phyloP scores from a whole-genome alignment of 2,888 invertebrate genomes.

The Dolichopus griseipennis region DNA sequence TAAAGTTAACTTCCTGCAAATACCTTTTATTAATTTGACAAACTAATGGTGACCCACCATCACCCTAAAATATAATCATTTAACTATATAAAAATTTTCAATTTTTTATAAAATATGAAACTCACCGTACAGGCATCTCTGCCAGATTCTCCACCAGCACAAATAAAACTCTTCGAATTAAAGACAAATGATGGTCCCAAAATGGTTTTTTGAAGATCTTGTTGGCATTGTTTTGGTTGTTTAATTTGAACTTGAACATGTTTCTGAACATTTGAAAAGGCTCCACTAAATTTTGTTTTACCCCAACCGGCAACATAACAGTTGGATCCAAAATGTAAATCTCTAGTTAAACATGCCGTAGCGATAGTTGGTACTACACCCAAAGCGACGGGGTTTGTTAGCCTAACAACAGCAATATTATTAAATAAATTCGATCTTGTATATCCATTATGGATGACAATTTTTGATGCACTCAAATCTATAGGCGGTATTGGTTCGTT shows the following conservation, averaged over 20 bases:
- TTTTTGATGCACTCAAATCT: not conserved
- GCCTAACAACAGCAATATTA: not conserved
- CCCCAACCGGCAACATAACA: conserved; percentile 1
- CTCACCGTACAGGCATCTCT: not conserved
- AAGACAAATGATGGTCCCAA: not conserved
- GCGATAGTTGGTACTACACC: not conserved
- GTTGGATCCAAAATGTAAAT: not conserved
- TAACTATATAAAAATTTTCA: too few relatives aligned
- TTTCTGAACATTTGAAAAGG: not conserved
- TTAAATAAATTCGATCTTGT: not conserved
- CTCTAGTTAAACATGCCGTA: not conserved
- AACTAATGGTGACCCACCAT: not conserved
- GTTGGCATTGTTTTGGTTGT: not conserved
- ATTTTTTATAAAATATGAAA: not conserved
- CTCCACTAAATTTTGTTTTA: not conserved
- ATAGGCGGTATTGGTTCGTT: not conserved
- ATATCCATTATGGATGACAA: not conserved
- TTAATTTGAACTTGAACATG: not conserved
- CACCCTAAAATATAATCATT: not conserved
- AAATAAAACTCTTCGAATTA: not conserved
- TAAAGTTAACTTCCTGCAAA: not conserved
- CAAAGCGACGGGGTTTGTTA: not conserved
- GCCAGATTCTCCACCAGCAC: not conserved
- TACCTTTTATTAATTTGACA: not conserved
- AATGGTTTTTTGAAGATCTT: not conserved